Conservation (phyloP, 2,113 vertebrate species). For the Megaceryle torquata region DNA sequence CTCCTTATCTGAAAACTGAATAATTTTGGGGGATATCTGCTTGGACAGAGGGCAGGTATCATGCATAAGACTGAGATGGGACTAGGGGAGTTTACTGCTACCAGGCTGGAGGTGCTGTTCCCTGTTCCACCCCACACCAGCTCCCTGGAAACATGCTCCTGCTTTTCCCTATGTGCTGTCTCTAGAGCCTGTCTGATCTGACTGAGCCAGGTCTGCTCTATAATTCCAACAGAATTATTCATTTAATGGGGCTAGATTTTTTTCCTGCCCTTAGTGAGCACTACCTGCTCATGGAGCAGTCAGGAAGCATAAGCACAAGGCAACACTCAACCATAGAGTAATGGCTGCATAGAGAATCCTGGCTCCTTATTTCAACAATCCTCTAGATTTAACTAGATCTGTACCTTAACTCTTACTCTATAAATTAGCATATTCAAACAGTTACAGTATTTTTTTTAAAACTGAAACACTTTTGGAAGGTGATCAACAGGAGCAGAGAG, state of each 20-base stretch:
- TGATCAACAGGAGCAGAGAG: neutral
- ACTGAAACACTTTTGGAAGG: neutral
- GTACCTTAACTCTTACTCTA: neutral
- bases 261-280: neutral
- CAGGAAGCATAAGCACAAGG: neutral
- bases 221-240: neutral
- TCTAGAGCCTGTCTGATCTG: neutral
- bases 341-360: neutral
- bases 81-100: fast-evolving
- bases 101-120: neutral
- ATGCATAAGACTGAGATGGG: neutral
- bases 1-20: neutral
- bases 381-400: neutral
- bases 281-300: neutral
- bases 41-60: neutral
- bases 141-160: neutral
- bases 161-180: neutral
- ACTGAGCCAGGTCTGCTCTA: neutral
- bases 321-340: neutral
- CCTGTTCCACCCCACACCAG: neutral
- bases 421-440: neutral
- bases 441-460: neutral
- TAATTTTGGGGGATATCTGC: neutral
- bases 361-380: neutral
- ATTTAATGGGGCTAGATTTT: fast-evolving